Evolutionary conservation across 2,113 vertebrate species (phyloP), one percentile per base, ranked within the genome.

Genomic region (Notarius lentiginosus): DNA sequence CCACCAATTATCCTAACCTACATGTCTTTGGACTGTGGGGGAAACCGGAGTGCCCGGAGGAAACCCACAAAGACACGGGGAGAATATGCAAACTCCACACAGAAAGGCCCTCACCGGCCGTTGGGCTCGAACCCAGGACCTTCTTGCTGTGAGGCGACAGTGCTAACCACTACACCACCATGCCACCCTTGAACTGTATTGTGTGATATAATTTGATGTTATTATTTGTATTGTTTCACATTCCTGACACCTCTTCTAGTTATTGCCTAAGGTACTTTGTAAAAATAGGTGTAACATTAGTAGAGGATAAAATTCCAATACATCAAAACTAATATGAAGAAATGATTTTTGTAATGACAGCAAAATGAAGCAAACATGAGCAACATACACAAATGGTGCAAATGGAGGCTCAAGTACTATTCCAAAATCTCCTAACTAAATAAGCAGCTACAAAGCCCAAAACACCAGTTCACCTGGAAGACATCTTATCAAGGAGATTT

Each of bases 401-500:
- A 79, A 66, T 34, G 15, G 56, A 63, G 22, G 14, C 41, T 51
- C 27, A 15, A 14, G 56, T 17, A 61, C 12, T 34, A 34, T 65
- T 63, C 55, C 41, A 63, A 85, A 85, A 55, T 27, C 24, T 49
- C 76, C 14, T 47, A 4, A 47, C 70, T 22, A 18, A 22, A 20
- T 22, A 41, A 22, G 65, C 81, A 49, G 24, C 17, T 15, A 51
- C 3, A 24, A 66, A 56, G 11, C 14, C 76, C 11, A 58, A 63
- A 47, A 17, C 10, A 22, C 12, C 47, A 17, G 27, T 76, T 83
- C 20, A 30, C 58, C 49, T 73, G 34, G 63, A 58, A 53, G 20
- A 24, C 41, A 6, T 75, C 30, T 20, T 77, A 83, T 87, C 70
- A 83, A 55, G 17, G 56, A 61, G 49, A 24, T 80, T 47, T 86